Conservation (phyloP, 1,140 invertebrate species). For the Eurosta solidaginis region DNA sequence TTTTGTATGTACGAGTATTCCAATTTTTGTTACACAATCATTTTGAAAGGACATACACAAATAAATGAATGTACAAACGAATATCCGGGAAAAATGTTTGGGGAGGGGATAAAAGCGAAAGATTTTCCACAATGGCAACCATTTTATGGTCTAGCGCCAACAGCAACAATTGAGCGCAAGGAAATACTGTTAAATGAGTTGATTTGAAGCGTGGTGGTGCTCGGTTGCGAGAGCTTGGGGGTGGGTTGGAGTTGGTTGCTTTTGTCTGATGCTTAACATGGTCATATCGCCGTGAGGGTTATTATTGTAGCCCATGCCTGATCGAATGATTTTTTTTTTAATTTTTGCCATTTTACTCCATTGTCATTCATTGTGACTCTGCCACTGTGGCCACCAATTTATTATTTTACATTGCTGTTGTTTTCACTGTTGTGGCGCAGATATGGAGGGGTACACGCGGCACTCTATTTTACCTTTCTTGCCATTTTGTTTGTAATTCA, state of each 20-base stretch:
- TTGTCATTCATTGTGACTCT: constrained; percentile 18
- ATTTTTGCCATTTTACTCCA: constrained; percentile 1
- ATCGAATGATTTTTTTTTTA: constrained; percentile 10
- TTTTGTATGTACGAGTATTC: not conserved
- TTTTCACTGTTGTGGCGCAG: not conserved
- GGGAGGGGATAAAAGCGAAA: not conserved
- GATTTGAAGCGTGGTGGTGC: not conserved
- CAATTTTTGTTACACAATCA: not conserved
- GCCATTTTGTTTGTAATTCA: constrained; percentile 21
- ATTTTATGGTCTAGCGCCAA: not conserved
- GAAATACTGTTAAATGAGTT: not conserved
- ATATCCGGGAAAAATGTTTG: not conserved
- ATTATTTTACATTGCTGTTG: not conserved
- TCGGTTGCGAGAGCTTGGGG: not conserved
- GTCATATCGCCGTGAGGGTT: constrained; percentile 13
- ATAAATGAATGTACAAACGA: not conserved
- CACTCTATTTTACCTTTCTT: not conserved
- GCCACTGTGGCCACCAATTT: constrained; percentile 2
- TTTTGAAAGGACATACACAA: constrained; percentile 4
- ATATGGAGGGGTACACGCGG: not conserved
- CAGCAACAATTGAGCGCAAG: not conserved
- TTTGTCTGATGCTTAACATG: constrained; percentile 18
- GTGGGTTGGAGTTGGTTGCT: not conserved
- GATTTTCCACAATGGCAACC: constrained; percentile 18
- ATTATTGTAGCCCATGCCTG: not conserved